These are phyloP conservation scores for Strongylocentrotus purpuratus DNA, from an alignment of 35 echinoderm and acorn worm genomes.

Conservation along the genomic window DNA sequence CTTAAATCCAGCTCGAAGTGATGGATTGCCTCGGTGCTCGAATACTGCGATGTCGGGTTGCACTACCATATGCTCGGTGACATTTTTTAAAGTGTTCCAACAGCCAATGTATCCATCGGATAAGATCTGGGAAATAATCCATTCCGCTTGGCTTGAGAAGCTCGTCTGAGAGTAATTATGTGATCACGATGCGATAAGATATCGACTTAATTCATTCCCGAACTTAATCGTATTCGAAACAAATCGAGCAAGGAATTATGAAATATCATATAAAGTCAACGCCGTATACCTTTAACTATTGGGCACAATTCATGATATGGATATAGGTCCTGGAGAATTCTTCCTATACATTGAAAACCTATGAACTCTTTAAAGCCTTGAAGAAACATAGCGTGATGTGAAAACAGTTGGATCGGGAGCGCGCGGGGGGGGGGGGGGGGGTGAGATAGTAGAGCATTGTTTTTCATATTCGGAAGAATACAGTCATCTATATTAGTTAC, in stretches of 20 bases:
- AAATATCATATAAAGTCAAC: too few relatives aligned
- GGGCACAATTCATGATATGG: too few relatives aligned
- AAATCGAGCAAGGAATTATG: background rate
- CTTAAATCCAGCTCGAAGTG: background rate
- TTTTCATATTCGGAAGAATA: background rate
- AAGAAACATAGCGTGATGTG: background rate
- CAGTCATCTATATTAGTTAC: background rate
- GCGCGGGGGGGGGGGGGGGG: background rate
- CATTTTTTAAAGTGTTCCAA: background rate
- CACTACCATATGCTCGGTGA: conserved; percentile 7
- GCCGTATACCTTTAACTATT: too few relatives aligned
- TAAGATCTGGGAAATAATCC: background rate
- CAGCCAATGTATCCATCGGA: background rate
- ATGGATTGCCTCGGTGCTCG: background rate
- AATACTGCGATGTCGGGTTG: background rate
- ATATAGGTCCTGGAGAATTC: background rate
- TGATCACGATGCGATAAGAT: background rate
- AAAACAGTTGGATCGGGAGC: background rate
- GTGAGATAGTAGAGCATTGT: background rate
- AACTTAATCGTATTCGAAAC: background rate
- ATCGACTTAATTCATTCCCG: background rate
- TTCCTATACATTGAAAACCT: background rate
- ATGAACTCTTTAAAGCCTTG: background rate
- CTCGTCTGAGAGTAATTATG: conserved; percentile 7
- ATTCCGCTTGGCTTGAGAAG: background rate